Conservation (phyloP, 2,888 invertebrate genomes). For the Coronaproctus castanopsis region DNA sequence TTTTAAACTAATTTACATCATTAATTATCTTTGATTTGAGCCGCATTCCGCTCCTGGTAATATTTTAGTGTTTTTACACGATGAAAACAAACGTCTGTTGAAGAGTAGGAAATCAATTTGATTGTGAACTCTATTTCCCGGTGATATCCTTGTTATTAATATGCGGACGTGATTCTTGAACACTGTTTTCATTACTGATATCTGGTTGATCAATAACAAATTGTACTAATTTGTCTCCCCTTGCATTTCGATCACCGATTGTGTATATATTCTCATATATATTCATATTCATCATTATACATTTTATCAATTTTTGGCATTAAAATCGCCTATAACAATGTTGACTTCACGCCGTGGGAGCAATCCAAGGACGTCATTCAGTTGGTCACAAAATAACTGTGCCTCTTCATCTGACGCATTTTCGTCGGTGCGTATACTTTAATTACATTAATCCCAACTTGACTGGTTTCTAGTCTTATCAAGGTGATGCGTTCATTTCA, state of each 20-base stretch:
- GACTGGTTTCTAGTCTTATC: background rate
- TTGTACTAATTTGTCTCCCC: background rate
- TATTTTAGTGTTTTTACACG: background rate
- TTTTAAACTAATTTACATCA: background rate
- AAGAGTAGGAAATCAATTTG: background rate
- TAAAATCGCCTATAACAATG: background rate
- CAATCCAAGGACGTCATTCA: background rate
- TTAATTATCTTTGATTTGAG: background rate
- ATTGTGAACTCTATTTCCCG: background rate
- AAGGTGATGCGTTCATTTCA: background rate
- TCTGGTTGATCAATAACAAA: background rate
- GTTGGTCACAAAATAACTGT: background rate
- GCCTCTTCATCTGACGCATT: background rate
- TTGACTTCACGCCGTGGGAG: background rate
- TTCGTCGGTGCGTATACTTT: background rate
- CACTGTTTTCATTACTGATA: background rate
- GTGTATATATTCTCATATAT: background rate
- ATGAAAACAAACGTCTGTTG: background rate
- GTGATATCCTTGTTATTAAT: background rate
- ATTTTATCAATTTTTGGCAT: background rate
- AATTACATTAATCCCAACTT: background rate
- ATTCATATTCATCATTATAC: background rate
- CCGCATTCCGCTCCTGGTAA: background rate
- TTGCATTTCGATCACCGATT: background rate
- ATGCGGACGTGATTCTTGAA: background rate